A percentile compares a stretch with the other conserved stretches of the same genome.
These are phyloP conservation scores for Allobates femoralis DNA, from an alignment of 2,797 vertebrate genomes.

Conservation along the genomic window DNA sequence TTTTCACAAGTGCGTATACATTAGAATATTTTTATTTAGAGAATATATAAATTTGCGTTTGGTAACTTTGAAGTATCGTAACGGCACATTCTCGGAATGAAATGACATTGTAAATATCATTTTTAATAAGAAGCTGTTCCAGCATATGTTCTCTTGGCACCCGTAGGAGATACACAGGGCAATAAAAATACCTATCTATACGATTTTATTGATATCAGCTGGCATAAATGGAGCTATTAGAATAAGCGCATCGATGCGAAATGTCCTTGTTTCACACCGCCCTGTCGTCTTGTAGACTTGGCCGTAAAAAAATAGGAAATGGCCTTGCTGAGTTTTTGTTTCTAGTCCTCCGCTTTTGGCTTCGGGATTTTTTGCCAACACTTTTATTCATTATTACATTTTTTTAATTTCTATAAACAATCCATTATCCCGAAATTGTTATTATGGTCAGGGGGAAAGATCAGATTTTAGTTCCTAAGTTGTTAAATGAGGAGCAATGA, in stretches of 20 bases:
- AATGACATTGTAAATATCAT: conserved; percentile 41
- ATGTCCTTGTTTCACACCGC: neutral
- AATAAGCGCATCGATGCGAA: neutral
- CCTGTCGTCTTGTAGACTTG: conserved; percentile 8
- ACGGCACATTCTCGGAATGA: neutral
- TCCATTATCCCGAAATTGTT: too few relatives aligned
- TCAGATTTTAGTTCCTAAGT: too few relatives aligned
- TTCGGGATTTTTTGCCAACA: too few relatives aligned
- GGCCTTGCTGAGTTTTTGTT: neutral
- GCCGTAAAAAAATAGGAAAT: too few relatives aligned
- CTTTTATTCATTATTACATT: too few relatives aligned
- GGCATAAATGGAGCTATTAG: neutral
- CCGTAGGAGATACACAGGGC: neutral
- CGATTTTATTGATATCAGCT: conserved; percentile 27
- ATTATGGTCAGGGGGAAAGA: too few relatives aligned
- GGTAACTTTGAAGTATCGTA: neutral
- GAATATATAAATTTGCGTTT: conserved; percentile 12
- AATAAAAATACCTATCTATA: conserved; percentile 26
- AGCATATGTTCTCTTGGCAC: neutral
- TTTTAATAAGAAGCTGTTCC: neutral
- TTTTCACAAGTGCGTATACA: neutral
- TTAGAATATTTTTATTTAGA: conserved; percentile 23
- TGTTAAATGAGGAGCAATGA: too few relatives aligned
- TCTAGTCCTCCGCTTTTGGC: neutral
- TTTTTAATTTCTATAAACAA: too few relatives aligned